Percentiles rank a stretch among this genome's conserved stretches.
Evolutionary conservation across 2,113 vertebrate species (phyloP).

Genomic region (Poecile atricapillus): DNA sequence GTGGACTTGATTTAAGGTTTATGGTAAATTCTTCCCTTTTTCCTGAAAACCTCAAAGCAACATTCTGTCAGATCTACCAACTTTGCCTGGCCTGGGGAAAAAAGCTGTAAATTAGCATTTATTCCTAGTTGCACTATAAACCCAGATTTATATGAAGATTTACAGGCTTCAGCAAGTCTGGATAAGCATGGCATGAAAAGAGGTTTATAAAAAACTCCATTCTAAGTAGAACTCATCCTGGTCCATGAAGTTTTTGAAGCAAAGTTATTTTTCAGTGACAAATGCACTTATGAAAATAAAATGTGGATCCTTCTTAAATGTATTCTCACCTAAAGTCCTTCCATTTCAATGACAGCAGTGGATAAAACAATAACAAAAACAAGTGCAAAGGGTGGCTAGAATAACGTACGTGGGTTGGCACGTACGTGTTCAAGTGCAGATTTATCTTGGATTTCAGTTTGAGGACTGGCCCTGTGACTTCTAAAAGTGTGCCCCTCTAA

Average conservation of each 20-base stretch:
- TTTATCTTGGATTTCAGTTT: conserved; percentile 5
- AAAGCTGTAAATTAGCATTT: neutral
- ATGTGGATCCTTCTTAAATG: neutral
- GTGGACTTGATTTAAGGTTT: neutral
- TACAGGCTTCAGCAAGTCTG: neutral
- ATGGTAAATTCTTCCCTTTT: neutral
- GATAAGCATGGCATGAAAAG: neutral
- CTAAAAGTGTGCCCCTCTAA: neutral
- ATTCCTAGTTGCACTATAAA: neutral
- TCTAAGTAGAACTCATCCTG: neutral
- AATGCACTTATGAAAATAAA: neutral
- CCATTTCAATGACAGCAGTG: neutral
- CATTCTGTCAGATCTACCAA: neutral
- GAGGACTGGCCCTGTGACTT: neutral
- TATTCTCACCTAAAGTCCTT: neutral
- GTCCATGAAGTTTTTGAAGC: neutral
- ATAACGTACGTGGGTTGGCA: neutral
- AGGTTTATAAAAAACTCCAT: neutral
- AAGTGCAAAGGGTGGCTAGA: neutral
- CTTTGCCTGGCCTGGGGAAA: neutral
- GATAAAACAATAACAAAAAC: neutral
- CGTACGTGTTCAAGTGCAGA: neutral
- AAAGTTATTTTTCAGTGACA: neutral
- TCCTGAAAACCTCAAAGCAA: neutral
- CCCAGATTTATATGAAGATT: neutral